Evolutionary conservation across 1,140 invertebrate species (phyloP).

Genomic region (Trialeurodes vaporariorum): DNA sequence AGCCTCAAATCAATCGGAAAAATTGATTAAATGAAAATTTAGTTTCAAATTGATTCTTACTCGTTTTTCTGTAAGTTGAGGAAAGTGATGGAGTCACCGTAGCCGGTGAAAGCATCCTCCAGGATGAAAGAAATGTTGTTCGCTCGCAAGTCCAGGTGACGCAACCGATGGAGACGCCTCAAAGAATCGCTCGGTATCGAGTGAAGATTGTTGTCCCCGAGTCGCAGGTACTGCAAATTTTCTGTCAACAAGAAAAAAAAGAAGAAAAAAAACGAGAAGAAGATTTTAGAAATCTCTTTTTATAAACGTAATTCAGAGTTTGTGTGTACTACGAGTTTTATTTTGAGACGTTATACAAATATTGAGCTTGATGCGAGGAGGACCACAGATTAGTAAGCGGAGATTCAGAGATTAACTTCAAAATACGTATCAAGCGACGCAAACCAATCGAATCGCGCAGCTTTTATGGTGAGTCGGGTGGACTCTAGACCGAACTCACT

Average conservation of each 20-base stretch:
- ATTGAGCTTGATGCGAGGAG: too few species aligned
- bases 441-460: too few species aligned
- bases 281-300: too few species aligned
- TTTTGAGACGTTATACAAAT: too few species aligned
- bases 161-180: slow-evolving; percentile 62
- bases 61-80: slow-evolving; percentile 83
- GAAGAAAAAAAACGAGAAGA: too few species aligned
- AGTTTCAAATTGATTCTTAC: slow-evolving; percentile 40
- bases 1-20: neutral
- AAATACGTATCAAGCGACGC: too few species aligned
- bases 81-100: slow-evolving; percentile 82
- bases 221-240: slow-evolving; percentile 72
- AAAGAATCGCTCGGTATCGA: slow-evolving; percentile 69
- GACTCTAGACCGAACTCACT: too few species aligned
- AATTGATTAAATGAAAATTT: neutral
- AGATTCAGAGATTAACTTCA: too few species aligned
- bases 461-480: too few species aligned
- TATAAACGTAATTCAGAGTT: too few species aligned
- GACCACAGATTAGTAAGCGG: too few species aligned
- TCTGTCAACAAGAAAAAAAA: slow-evolving; percentile 44
- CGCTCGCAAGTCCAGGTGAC: slow-evolving; percentile 73
- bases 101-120: slow-evolving; percentile 78
- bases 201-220: slow-evolving; percentile 75
- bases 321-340: too few species aligned
- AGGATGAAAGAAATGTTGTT: slow-evolving; percentile 73